Conservation (phyloP, 2,888 invertebrate species). For the Mesoligia furuncula region DNA sequence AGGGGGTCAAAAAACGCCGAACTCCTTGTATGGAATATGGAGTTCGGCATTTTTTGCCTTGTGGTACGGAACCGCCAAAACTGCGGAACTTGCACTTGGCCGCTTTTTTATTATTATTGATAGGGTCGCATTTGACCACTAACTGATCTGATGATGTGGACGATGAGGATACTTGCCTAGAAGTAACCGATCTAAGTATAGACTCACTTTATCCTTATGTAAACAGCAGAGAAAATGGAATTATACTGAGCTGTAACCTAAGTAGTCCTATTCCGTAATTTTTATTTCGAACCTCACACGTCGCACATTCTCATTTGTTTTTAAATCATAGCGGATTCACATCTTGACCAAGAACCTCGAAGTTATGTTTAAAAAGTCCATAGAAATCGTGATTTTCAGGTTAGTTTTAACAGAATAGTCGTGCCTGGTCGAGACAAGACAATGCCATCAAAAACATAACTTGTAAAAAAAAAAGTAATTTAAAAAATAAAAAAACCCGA, state of each 20-base stretch:
- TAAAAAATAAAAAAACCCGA: too few relatives aligned
- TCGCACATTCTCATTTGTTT: not conserved
- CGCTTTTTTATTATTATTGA: not conserved
- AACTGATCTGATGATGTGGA: not conserved
- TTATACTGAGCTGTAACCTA: not conserved
- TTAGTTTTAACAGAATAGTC: not conserved
- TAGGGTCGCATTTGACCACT: not conserved
- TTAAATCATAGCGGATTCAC: not conserved
- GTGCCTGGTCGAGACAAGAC: not conserved
- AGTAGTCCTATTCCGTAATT: not conserved
- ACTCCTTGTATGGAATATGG: too few relatives aligned
- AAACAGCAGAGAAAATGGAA: not conserved
- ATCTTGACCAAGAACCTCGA: not conserved
- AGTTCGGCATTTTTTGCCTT: too few relatives aligned
- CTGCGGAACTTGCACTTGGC: too few relatives aligned
- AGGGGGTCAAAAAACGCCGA: too few relatives aligned
- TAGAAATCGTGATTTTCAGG: not conserved
- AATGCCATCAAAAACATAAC: too few relatives aligned
- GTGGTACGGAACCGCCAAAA: too few relatives aligned
- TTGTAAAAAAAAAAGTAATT: too few relatives aligned
- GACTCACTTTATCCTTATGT: not conserved
- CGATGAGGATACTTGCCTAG: not conserved
- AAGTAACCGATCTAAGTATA: not conserved
- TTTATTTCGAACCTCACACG: not conserved
- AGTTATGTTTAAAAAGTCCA: not conserved